Evolutionary conservation across 2,113 vertebrate genomes (phyloP), one percentile per base, ranked within the genome.

Genomic region (Campylorhamphus procurvoides): DNA sequence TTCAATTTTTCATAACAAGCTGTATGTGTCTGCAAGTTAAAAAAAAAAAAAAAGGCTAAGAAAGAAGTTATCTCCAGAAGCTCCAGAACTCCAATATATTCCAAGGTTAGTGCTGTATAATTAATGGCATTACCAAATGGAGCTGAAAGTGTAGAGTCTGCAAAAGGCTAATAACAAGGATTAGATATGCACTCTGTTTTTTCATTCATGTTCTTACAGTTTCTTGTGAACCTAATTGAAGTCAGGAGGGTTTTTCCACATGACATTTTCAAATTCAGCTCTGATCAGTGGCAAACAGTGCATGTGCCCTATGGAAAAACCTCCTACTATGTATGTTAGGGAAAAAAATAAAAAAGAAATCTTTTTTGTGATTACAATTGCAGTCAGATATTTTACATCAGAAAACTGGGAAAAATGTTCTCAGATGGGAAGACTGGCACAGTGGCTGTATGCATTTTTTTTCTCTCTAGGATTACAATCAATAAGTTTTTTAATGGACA

Each of bases 51-150:
- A 56, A 4, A 22, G 19, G 47, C 6, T 24, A 18, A 69, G 73
- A 44, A 10, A 81, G 24, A 81, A 76, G 33, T 35, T 94, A 58
- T 84, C 66, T 87, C 76, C 95, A 79, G 71, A 92, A 92, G 92
- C 39, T 37, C 37, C 37, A 37, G 88, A 93, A 88, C 63, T 95
- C 53, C 53, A 73, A 49, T 88, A 64, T 79, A 94, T 90, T 97
- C 84, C 88, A 94, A 95, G 94, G 92, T 95, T 97, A 97, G 87
- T 64, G 53, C 85, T 62, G 80, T 52, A 96, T 97, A 95, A 97
- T 97, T 96, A 97, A 97, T 95, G 87, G 62, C 23, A 72, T 77
- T 90, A 87, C 42, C 73, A 97, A 98, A 96, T 94, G 80, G 78
- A 96, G 84, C 73, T 93, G 84, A 95, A 97, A 94, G 86, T 63